These are phyloP conservation scores for Agrotis segetum DNA, from an alignment of 2,888 invertebrate species.

Conservation along the genomic window DNA sequence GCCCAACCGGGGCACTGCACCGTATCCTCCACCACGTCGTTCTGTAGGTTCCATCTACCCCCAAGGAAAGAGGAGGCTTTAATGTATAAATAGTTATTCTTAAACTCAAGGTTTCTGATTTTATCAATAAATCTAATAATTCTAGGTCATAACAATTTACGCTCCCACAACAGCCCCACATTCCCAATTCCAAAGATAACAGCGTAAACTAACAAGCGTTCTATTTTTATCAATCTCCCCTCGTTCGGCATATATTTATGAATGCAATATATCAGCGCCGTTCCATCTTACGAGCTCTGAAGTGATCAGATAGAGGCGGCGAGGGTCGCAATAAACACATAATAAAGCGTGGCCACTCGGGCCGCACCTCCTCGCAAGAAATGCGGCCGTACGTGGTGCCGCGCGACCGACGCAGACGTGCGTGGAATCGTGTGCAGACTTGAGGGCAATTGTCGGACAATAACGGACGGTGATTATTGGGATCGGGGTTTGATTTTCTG, in stretches of 20 bases:
- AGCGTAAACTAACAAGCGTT: slow-evolving; percentile 48
- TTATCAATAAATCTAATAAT: neutral
- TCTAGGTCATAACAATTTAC: slow-evolving; percentile 48
- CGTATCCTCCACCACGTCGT: no score
- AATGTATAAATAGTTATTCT: neutral
- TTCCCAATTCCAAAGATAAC: slow-evolving; percentile 40
- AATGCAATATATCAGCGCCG: slow-evolving; percentile 67
- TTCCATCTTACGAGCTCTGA: slow-evolving; percentile 71
- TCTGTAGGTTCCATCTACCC: neutral
- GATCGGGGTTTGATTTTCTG: slow-evolving; percentile 36
- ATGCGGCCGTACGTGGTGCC: slow-evolving; percentile 62
- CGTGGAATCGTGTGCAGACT: slow-evolving; percentile 49
- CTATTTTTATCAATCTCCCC: slow-evolving; percentile 62
- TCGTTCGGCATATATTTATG: slow-evolving; percentile 60
- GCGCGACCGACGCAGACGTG: slow-evolving; percentile 62
- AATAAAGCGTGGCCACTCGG: slow-evolving; percentile 73
- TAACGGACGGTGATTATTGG: slow-evolving; percentile 47
- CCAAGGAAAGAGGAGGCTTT: neutral
- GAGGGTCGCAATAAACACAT: slow-evolving; percentile 82
- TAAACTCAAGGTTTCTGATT: neutral
- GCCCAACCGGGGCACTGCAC: no score
- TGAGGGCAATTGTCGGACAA: slow-evolving; percentile 42
- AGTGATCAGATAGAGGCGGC: slow-evolving; percentile 78
- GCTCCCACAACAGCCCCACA: slow-evolving; percentile 15
- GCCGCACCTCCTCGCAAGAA: slow-evolving; percentile 66